Evolutionary conservation across 1,140 invertebrate genomes (phyloP), one percentile per base, ranked within the genome.

Genomic region (Eumaeus atala): DNA sequence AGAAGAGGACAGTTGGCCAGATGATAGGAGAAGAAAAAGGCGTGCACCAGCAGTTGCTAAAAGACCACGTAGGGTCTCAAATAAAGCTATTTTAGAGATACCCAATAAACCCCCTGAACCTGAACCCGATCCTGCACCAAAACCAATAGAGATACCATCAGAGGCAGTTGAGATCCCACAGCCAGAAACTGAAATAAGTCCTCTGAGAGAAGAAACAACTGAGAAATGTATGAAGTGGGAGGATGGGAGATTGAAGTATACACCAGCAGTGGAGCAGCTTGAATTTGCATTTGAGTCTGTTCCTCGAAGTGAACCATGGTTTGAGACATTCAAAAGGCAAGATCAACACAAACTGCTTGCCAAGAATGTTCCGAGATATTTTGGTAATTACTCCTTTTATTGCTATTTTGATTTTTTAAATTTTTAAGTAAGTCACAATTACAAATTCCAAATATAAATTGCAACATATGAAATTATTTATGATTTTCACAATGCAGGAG

Each of bases 221-320:
- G 79, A 87, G 42, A 68, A 60, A 42, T 84, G 80, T 60, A 65
- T 85, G 70, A 82, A 82, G 54, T 83, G 79, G 83, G 77, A 86
- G 64, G 74, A 86, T 50, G 84, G 83, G 1, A 71, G 62, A 36
- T 56, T 88, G 11, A 89, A 90, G 59, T 90, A 90, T 33, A 90
- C 90, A 3, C 83, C 89, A 10, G 88, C 90, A 47, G 87, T 92
- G 17, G 90, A 91, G 58, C 89, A 91, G 65, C 88, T 93, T 72
- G 89, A 91, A 51, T 95, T 94, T 72, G 92, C 93, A 0, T 95
- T 95, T 69, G 93, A 95, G 79, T 89, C 85, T 12, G 81, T 94
- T 56, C 94, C 94, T 4, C 84, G 76, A 48, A 90, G 90, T 38
- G 93, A 95, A 67, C 89, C 92, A 0, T 95, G 94, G 94, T 94